A percentile compares a stretch with the other conserved stretches of the same genome.
Conservation (phyloP, 2,113 vertebrate species). For the Nymphicus hollandicus region DNA sequence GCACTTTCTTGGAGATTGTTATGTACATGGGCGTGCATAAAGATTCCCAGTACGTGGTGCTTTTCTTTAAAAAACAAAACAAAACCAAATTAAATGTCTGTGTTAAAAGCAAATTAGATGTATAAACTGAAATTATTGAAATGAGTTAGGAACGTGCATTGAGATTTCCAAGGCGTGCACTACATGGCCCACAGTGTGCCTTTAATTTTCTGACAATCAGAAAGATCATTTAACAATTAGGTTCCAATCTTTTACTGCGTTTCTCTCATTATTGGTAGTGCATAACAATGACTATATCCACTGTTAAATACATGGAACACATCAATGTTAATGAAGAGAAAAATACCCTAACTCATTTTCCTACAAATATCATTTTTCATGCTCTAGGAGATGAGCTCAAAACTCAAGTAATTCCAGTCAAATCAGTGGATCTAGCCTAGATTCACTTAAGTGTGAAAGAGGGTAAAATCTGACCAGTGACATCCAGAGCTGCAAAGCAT, state of each 20-base stretch:
- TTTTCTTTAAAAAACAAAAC: slow-evolving; percentile 46
- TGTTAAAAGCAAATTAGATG: slow-evolving; percentile 52
- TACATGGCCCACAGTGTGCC: not conserved
- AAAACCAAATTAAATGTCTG: slow-evolving; percentile 47
- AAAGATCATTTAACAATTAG: not conserved
- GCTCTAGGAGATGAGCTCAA: not conserved
- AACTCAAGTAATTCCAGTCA: not conserved
- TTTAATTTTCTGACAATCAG: slow-evolving; percentile 10
- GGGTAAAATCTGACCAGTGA: not conserved
- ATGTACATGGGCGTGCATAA: slow-evolving; percentile 42
- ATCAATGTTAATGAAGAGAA: not conserved
- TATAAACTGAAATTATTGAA: slow-evolving; percentile 56
- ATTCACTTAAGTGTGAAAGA: not conserved
- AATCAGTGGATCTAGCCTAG: slow-evolving; percentile 24
- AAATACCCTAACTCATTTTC: not conserved
- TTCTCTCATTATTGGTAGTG: not conserved
- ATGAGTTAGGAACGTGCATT: not conserved
- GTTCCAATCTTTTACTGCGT: slow-evolving; percentile 8
- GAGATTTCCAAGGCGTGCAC: not conserved
- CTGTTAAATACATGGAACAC: not conserved
- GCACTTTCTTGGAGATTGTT: slow-evolving; percentile 50
- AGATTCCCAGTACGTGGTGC: slow-evolving; percentile 35
- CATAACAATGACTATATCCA: not conserved
- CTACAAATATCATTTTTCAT: not conserved
- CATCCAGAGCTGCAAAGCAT: not conserved